Evolutionary conservation across 2,113 vertebrate genomes (phyloP).

Genomic region (Ondatra zibethicus): DNA sequence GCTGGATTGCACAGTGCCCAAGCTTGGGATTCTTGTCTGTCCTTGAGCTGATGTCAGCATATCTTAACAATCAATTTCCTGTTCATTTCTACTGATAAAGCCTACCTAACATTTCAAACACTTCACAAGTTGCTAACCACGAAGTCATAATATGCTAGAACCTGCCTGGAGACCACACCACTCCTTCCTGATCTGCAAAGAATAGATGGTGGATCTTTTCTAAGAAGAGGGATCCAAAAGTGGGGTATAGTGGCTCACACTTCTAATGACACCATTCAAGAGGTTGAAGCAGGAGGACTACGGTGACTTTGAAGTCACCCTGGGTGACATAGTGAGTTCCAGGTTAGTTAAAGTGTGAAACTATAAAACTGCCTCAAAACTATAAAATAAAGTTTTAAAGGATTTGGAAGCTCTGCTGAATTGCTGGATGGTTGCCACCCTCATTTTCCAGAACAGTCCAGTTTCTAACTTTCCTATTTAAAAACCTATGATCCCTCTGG

Average conservation of each 20-base stretch:
- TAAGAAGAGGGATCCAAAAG: not conserved
- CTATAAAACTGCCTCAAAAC: not conserved
- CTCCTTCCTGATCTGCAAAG: not conserved
- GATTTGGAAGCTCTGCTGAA: not conserved
- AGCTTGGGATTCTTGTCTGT: not conserved
- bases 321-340: not conserved
- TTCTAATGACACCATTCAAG: not conserved
- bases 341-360: not conserved
- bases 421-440: not conserved
- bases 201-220: not conserved
- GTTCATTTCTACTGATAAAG: constrained; percentile 49
- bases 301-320: not conserved
- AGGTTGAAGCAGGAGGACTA: not conserved
- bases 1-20: not conserved
- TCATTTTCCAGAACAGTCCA: not conserved
- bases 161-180: not conserved
- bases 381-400: not conserved
- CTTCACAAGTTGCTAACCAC: constrained; percentile 58
- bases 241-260: not conserved
- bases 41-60: not conserved
- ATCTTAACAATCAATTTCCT: constrained; percentile 46
- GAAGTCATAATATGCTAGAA: constrained; percentile 76
- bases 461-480: not conserved
- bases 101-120: not conserved
- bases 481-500: not conserved